Evolutionary conservation across 2,888 invertebrate species (phyloP), one percentile per base, ranked within the genome.

Genomic region (Hybos culiciformis): DNA sequence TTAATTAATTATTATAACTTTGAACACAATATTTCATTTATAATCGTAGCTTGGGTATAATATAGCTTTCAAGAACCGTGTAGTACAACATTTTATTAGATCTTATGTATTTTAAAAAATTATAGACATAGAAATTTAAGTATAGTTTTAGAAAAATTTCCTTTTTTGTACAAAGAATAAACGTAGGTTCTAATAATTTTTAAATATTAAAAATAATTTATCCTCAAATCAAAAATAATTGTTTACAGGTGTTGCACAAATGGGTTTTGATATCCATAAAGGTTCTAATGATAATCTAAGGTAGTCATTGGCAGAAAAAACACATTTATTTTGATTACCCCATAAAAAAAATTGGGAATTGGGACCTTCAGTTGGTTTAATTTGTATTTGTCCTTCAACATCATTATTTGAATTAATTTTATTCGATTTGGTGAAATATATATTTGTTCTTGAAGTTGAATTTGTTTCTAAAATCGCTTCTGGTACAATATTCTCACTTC

Each of bases 381-480:
- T 3, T 29, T 29, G n/a, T 29, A n/a, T 6, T 29, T 29, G 5
- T n/a, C n/a, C n/a, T n/a, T 29, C 29, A 3, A 2, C 4, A 12
- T 29, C n/a, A 5, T n/a, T n/a, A n/a, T 29, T n/a, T 5, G 12
- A 12, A 29, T 29, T 29, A 29, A 12, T 29, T 2, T 29, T 29
- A 2, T 12, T 34, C 12, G 15, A 37, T 15, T 38, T 43, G 12
- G 31, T 24, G 17, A 24, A 34, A 21, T 41, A 41, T 11, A 39
- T 32, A 18, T 23, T 46, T 18, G 39, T 37, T 21, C 37, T 41
- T 9, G 40, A 38, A 20, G 43, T 40, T 12, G 40, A 47, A 37
- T 48, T 50, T 20, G 44, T 48, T 42, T 49, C 48, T 14, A 49
- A 41, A 20, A 47, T 26, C 29, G 48, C 39, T 26, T 45, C 40